phyloP scores from a whole-genome alignment of 2,888 invertebrate species.

The Dioctria linearis region DNA sequence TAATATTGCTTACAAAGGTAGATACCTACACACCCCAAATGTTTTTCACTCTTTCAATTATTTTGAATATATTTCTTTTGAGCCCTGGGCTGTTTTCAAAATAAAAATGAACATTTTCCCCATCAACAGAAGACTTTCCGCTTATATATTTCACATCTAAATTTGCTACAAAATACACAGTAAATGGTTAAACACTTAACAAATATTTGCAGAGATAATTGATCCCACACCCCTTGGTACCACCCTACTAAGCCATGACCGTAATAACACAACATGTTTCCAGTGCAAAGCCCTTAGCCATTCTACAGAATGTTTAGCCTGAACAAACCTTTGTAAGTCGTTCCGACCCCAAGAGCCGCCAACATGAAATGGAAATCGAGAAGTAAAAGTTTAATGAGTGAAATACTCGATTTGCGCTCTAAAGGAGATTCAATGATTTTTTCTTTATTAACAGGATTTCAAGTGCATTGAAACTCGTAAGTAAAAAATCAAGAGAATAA shows the following conservation, averaged over 20 bases:
- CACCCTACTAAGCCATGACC: not conserved
- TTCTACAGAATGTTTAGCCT: slow-evolving; percentile 8
- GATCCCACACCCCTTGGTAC: slow-evolving; percentile 18
- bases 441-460: not conserved
- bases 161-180: slow-evolving; percentile 9
- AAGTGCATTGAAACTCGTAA: not conserved
- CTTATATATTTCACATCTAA: slow-evolving; percentile 1
- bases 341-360: not conserved
- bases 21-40: not conserved
- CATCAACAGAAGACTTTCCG: not conserved
- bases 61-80: not conserved
- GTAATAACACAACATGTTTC: not conserved
- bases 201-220: slow-evolving; percentile 35
- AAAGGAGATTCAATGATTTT: not conserved
- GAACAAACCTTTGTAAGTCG: not conserved
- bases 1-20: too few relatives aligned
- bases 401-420: not conserved
- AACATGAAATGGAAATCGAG: not conserved
- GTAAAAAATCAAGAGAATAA: not conserved
- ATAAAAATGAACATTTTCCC: slow-evolving; percentile 17
- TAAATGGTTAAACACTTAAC: slow-evolving; percentile 16
- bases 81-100: not conserved
- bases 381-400: slow-evolving; percentile 4
- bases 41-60: not conserved
- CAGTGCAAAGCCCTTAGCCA: not conserved